These are phyloP conservation scores for Lucilia sericata DNA, from an alignment of 1,140 invertebrate species.

Conservation along the genomic window DNA sequence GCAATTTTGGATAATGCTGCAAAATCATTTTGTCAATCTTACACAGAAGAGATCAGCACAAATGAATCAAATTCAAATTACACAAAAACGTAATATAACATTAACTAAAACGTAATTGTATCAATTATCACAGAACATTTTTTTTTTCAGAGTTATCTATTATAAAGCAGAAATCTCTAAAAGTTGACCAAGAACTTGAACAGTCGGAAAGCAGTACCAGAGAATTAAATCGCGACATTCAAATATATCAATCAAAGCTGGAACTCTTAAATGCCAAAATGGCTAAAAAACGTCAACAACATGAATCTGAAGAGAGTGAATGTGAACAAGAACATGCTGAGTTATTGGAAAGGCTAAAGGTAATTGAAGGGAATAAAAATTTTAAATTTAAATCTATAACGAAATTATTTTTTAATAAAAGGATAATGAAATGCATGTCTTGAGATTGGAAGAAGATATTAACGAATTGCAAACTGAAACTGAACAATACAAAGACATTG, in stretches of 20 bases:
- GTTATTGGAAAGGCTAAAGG: conserved; percentile 70
- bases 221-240: conserved; percentile 73
- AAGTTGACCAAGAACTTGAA: conserved; percentile 75
- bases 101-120: neutral
- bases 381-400: neutral
- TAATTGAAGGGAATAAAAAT: neutral
- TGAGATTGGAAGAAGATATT: conserved; percentile 77
- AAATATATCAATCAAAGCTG: conserved; percentile 72
- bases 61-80: conserved; percentile 74
- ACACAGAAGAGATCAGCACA: conserved; percentile 76
- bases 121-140: too few relatives aligned
- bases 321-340: conserved; percentile 72
- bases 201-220: conserved; percentile 71
- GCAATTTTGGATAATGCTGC: conserved; percentile 80
- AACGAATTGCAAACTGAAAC: conserved; percentile 76
- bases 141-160: conserved; percentile 75
- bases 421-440: conserved; percentile 74
- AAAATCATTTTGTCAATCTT: conserved; percentile 76
- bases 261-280: conserved; percentile 73
- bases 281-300: conserved; percentile 72
- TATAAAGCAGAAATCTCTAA: conserved; percentile 79
- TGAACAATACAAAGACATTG: conserved; percentile 71
- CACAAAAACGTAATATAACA: conserved; percentile 74
- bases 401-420: conserved; percentile 1
- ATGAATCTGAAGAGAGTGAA: conserved; percentile 72